Evolutionary conservation across 2,113 vertebrate genomes (phyloP), one percentile per base, ranked within the genome.

Genomic region (Aix galericulata): DNA sequence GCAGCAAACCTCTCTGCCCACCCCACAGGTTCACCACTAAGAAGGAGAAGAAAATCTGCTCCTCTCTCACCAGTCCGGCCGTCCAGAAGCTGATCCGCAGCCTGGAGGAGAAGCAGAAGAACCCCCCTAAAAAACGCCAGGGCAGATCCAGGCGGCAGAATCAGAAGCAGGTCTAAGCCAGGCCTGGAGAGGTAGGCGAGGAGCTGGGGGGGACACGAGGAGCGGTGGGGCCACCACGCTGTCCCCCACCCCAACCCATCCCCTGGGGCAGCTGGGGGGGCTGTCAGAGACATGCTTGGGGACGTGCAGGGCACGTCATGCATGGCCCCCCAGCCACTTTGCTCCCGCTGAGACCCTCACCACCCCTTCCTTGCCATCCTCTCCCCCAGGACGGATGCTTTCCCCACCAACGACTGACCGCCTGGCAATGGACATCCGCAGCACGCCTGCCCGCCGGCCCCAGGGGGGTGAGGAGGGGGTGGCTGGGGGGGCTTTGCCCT

Each of bases 41-140:
- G 63, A 84, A 0, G 46, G 23, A 23, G 3, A 90, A 2, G 80
- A 91, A 87, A 40, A 85, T 97, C 48, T 96, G 94, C 0, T 71
- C 67, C 52, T 85, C 92, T 55, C 74, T 74, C 13, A 3, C 0
- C 0, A 6, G 67, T 0, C 2, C 3, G 0, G 0, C 15, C 0
- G 11, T 80, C 15, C 56, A 23, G 59, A 78, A 25, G 20, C 1
- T 91, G 56, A 89, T 97, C 38, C 1, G 50, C 53, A 8, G 13
- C 2, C 7, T 93, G 75, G 64, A 93, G 26, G 31, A 5, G 2
- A 46, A 7, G 59, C 56, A 17, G 13, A 82, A 17, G 11, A 9
- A 1, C 8, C 58, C 3, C 8, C 5, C 9, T 20, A 4, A 1
- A 1, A 18, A 4, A 14, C 0, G 16, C 5, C 17, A 7, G 16